Conservation (phyloP, 37 sponge, comb jelly and placozoan genomes). For the Eunapius fragilis region DNA sequence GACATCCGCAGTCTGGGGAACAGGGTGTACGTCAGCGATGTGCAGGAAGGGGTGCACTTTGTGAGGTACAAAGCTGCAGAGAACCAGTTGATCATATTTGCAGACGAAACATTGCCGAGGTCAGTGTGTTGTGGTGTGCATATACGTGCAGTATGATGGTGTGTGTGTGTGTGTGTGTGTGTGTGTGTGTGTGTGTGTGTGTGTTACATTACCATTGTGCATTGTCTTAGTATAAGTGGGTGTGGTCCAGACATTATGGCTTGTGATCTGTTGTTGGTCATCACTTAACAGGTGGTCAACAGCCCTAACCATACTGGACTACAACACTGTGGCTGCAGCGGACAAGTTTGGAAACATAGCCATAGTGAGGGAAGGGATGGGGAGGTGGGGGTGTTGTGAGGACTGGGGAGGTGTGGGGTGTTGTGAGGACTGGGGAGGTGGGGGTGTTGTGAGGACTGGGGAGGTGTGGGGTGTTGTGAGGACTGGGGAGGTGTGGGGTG, state of each 20-base stretch:
- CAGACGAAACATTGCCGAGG: constrained; percentile 92
- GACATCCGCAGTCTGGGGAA: constrained; percentile 80
- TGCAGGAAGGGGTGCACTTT: constrained; percentile 94
- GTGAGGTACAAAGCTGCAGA: constrained; percentile 85
- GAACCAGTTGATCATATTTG: constrained; percentile 93
- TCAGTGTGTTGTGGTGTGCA: constrained; percentile 12
- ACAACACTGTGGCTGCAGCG: constrained; percentile 90
- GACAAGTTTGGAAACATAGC: constrained; percentile 97
- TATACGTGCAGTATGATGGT: not conserved
- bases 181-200: too few species aligned
- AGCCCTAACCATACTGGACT: constrained; percentile 82
- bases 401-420: not conserved
- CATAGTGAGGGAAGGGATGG: constrained; percentile 54
- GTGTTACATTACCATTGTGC: too few species aligned
- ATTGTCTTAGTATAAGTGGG: too few species aligned
- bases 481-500: too few species aligned
- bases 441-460: not conserved
- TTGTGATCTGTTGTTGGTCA: not conserved
- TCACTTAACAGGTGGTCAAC: constrained; percentile 62
- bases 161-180: not conserved
- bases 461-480: too few species aligned
- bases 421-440: not conserved
- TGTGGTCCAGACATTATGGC: not conserved
- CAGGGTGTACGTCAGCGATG: constrained; percentile 91
- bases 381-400: not conserved